Conservation (phyloP, 2,797 vertebrate genomes). For the Cynopterus sphinx region DNA sequence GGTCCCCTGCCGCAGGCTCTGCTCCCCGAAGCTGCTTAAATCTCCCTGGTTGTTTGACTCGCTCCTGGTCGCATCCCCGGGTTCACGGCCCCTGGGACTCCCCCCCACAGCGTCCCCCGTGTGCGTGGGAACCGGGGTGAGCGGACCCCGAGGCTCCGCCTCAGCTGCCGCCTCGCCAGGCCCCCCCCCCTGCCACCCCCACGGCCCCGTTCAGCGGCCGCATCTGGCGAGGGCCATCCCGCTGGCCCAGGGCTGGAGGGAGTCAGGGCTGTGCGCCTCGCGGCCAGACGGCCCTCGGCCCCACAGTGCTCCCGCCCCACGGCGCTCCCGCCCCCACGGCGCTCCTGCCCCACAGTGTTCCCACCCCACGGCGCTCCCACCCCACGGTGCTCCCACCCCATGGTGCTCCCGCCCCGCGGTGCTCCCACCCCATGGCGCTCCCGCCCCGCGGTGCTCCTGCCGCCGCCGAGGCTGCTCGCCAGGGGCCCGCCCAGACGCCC, state of each 20-base stretch:
- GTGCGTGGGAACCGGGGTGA: rapidly evolving
- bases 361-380: too few species aligned
- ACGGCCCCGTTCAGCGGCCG: conserved; percentile 40
- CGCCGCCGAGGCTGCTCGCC: not conserved
- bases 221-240: conserved; percentile 29
- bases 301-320: too few species aligned
- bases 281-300: not conserved
- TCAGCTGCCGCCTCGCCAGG: not conserved
- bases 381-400: too few species aligned
- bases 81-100: rapidly evolving
- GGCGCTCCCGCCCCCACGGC: too few species aligned
- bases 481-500: not conserved
- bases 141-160: not conserved
- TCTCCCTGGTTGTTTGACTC: rapidly evolving
- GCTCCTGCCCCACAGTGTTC: too few species aligned
- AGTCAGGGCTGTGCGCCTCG: not conserved
- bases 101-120: rapidly evolving
- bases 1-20: rapidly evolving
- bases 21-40: rapidly evolving
- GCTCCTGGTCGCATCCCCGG: not conserved
- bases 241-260: not conserved
- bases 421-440: too few species aligned
- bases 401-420: too few species aligned
- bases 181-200: not conserved
- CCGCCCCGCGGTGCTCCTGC: rapidly evolving